phyloP scores from a whole-genome alignment of 2,888 invertebrate species.

The Sturmia bella region DNA sequence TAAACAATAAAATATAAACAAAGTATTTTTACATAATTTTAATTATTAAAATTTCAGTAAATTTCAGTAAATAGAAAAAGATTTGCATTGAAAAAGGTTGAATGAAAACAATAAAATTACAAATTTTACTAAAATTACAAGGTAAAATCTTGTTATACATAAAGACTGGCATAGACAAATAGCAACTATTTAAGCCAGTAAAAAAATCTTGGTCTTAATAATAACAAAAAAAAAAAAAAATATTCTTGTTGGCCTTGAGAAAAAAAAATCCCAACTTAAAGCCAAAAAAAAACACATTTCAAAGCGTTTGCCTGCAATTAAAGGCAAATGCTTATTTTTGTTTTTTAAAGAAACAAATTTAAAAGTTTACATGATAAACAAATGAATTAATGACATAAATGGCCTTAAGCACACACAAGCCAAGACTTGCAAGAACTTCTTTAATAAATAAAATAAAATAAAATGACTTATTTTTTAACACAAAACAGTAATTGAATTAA shows the following conservation, averaged over 20 bases:
- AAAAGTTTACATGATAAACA: conserved; percentile 8
- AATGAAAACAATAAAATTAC: too few relatives aligned
- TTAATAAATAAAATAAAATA: neutral
- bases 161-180: too few relatives aligned
- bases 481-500: conserved; percentile 39
- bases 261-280: conserved; percentile 36
- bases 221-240: neutral
- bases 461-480: neutral
- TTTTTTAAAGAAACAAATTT: conserved; percentile 1
- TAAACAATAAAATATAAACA: too few relatives aligned
- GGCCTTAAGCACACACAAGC: conserved; percentile 25
- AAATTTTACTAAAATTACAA: too few relatives aligned
- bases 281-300: conserved; percentile 39
- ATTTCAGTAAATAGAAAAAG: too few relatives aligned
- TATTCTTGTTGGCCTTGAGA: conserved; percentile 70
- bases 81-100: too few relatives aligned
- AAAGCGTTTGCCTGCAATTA: neutral
- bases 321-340: conserved; percentile 12
- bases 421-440: conserved; percentile 19
- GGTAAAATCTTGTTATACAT: too few relatives aligned
- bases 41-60: too few relatives aligned
- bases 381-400: too few relatives aligned
- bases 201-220: too few relatives aligned
- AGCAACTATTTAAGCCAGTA: too few relatives aligned
- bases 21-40: too few relatives aligned